phyloP scores from a whole-genome alignment of 1,140 invertebrate species.

The Drosophila insularis region DNA sequence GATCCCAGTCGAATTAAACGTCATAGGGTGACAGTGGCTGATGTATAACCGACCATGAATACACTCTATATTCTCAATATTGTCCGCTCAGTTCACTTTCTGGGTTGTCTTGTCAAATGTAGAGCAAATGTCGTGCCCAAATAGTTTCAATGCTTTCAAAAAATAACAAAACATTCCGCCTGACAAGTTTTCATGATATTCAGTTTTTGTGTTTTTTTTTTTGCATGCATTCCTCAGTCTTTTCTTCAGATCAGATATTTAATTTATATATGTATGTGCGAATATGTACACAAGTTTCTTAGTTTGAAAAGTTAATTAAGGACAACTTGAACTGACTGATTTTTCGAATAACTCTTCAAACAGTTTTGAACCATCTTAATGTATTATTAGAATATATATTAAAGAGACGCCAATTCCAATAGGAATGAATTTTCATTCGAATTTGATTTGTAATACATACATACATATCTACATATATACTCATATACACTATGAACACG shows the following conservation, averaged over 20 bases:
- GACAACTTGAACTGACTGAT: background rate
- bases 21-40: background rate
- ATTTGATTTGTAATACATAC: too few species aligned
- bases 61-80: background rate
- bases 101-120: background rate
- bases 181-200: background rate
- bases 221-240: background rate
- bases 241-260: conserved; percentile 7
- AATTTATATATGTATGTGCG: background rate
- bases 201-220: background rate
- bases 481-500: too few species aligned
- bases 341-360: too few species aligned
- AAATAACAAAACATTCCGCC: conserved; percentile 1
- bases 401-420: background rate
- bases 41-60: background rate
- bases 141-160: conserved; percentile 7
- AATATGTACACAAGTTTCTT: background rate
- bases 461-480: too few species aligned
- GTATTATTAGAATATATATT: conserved; percentile 5
- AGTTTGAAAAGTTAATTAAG: background rate
- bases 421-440: too few species aligned
- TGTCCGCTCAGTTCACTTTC: background rate
- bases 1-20: background rate
- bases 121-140: conserved; percentile 1
- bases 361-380: background rate